Base-by-base conservation (phyloP, 1,140 invertebrate species). In the Armadillidium nasatum region DNA sequence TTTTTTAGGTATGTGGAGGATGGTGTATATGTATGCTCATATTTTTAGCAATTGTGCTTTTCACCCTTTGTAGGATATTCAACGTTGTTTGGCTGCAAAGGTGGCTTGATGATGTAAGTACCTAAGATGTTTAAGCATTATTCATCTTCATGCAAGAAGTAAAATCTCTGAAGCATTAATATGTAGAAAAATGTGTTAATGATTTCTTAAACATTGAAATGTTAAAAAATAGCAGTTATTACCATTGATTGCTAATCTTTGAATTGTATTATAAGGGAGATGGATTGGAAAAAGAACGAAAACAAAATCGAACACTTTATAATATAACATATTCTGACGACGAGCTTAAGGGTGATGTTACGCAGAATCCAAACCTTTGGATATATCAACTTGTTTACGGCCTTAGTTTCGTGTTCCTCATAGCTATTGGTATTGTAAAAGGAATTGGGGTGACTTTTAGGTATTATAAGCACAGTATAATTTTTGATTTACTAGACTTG, bases 31-130 rank as follows among this genome's bases (percentile, higher is more conserved):
- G 74, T 19, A 33, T 77, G 7, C n/a, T 79, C n/a, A 80, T 84
- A 23, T 78, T 84, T 7, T 44, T 82, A 10, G 75, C 81, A 33
- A 77, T 84, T 13, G 46, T 83, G 4, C 44, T 83, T 10, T 83
- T 83, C 75, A 83, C 79, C 7, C 22, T 82, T 21, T 73, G 80
- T n/a, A 72, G 82, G 50, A 46, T 84, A 46, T 82, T 82, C 54
- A 81, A 80, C 44, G 78, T 79, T 13, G 33, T 85, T 7, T 84
- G 83, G 83, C 78, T 84, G 4, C 82, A 83, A 69, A 46, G 75
- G 10, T 84, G 84, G 84, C 72, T 84, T 11, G 83, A 84, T 82
- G 68, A 76, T 44, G 79, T 78, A 50, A 70, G 78, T n/a, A n/a
- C n/a, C n/a, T n/a, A n/a, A n/a, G n/a, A n/a, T n/a, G n/a, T n/a